phyloP scores from a whole-genome alignment of 2,113 vertebrate species.

The Lota lota region DNA sequence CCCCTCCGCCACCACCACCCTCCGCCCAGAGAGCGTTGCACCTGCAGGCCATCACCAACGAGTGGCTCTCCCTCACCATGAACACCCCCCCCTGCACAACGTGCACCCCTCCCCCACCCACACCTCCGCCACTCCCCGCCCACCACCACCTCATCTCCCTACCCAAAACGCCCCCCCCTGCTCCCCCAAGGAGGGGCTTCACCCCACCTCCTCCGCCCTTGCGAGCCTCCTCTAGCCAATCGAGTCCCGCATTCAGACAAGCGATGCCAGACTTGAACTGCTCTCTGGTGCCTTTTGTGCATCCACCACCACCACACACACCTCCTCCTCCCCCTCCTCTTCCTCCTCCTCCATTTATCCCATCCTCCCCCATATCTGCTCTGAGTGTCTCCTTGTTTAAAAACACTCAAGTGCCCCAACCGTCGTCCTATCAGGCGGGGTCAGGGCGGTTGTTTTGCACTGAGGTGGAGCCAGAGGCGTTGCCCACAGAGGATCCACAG shows the following conservation, averaged over 20 bases:
- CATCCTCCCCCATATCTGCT: constrained; percentile 5
- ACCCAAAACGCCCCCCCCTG: constrained; percentile 50
- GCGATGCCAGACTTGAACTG: constrained; percentile 23
- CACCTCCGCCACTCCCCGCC: constrained; percentile 43
- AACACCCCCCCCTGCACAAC: constrained; percentile 57
- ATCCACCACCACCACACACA: constrained; percentile 27
- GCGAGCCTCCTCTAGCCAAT: constrained; percentile 28
- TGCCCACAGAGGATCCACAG: constrained; percentile 13
- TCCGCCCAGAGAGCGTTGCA: constrained; percentile 51
- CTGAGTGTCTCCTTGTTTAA: too few species aligned
- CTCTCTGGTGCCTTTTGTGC: background rate
- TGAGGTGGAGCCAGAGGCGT: constrained; percentile 12
- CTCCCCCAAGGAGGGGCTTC: constrained; percentile 40
- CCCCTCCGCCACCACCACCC: constrained; percentile 50
- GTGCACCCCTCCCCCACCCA: constrained; percentile 50
- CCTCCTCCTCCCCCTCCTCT: constrained; percentile 44
- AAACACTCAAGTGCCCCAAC: too few species aligned
- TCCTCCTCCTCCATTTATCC: constrained; percentile 37
- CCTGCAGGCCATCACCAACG: constrained; percentile 66
- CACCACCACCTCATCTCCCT: constrained; percentile 69
- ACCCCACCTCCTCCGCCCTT: constrained; percentile 14
- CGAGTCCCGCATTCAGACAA: constrained; percentile 50
- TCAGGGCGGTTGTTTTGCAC: constrained; percentile 1
- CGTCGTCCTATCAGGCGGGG: too few species aligned
- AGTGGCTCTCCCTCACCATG: constrained; percentile 77